phyloP scores from a whole-genome alignment of 2,797 vertebrate species.

The Hippocampus kuda region DNA sequence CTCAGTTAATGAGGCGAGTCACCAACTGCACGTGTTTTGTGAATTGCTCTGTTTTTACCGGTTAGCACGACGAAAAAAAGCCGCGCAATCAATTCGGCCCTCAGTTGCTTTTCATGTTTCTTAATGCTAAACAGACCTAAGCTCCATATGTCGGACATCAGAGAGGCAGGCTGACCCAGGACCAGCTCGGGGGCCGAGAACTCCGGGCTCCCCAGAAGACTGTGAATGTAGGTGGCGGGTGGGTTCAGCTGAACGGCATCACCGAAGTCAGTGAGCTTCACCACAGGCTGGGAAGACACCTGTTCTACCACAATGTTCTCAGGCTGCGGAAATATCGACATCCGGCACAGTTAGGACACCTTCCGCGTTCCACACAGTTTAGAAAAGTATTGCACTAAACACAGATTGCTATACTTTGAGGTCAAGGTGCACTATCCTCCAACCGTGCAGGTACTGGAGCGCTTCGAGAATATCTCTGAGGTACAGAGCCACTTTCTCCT shows the following conservation, averaged over 20 bases:
- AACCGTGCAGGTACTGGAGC: conserved; percentile 86
- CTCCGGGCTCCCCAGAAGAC: conserved; percentile 85
- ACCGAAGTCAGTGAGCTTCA: conserved; percentile 87
- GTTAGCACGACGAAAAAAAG: too few relatives aligned
- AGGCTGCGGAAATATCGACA: conserved; percentile 62
- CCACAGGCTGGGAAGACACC: conserved; percentile 74
- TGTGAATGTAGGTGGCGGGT: conserved; percentile 75
- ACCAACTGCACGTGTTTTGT: too few relatives aligned
- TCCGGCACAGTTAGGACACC: not conserved
- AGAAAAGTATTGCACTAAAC: not conserved
- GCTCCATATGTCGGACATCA: conserved; percentile 87
- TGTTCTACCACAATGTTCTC: conserved; percentile 91
- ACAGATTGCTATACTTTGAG: conserved; percentile 71
- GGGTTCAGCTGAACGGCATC: conserved; percentile 78
- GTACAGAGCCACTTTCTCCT: conserved; percentile 84
- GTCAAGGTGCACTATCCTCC: conserved; percentile 88
- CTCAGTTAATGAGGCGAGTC: too few relatives aligned
- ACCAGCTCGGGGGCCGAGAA: conserved; percentile 90
- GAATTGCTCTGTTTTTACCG: too few relatives aligned
- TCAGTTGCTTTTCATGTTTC: not conserved
- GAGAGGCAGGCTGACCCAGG: conserved; percentile 82
- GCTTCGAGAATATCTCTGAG: conserved; percentile 88
- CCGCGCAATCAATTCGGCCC: too few relatives aligned
- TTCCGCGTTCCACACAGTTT: not conserved
- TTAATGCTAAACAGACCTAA: conserved; percentile 57